These are phyloP conservation scores for Sapajus apella DNA, from an alignment of 2,113 vertebrate species.

Conservation along the genomic window DNA sequence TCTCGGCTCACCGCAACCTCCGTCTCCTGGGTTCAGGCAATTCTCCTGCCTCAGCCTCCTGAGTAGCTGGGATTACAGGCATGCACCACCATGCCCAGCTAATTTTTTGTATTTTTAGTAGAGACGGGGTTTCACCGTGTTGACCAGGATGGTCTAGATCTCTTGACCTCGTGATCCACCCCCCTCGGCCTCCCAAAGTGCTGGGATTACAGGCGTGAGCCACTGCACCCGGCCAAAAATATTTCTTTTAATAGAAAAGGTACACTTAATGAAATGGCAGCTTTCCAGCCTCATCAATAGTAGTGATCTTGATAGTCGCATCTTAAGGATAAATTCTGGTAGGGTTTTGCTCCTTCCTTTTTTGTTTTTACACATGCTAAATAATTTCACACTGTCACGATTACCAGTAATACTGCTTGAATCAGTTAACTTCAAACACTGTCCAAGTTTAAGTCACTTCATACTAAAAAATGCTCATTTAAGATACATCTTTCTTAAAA, in stretches of 20 bases:
- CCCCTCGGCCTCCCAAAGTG: no score
- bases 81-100: no score
- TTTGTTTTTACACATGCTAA: not conserved
- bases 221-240: not conserved
- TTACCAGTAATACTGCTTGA: not conserved
- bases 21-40: no score
- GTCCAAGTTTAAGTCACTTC: not conserved
- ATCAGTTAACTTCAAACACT: not conserved
- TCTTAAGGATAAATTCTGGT: slow-evolving; percentile 17
- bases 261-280: not conserved
- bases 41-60: no score
- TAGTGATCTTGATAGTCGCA: not conserved
- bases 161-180: no score
- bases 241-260: not conserved
- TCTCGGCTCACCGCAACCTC: no score
- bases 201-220: no score
- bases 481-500: slow-evolving; percentile 1
- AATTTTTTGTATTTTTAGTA: no score
- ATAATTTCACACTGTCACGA: not conserved
- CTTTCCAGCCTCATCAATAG: not conserved
- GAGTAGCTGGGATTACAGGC: no score
- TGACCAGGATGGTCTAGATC: no score
- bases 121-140: no score
- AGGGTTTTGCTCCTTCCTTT: not conserved
- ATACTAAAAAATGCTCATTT: not conserved